phyloP scores from a whole-genome alignment of 2,113 vertebrate genomes.

The Cebus imitator region DNA sequence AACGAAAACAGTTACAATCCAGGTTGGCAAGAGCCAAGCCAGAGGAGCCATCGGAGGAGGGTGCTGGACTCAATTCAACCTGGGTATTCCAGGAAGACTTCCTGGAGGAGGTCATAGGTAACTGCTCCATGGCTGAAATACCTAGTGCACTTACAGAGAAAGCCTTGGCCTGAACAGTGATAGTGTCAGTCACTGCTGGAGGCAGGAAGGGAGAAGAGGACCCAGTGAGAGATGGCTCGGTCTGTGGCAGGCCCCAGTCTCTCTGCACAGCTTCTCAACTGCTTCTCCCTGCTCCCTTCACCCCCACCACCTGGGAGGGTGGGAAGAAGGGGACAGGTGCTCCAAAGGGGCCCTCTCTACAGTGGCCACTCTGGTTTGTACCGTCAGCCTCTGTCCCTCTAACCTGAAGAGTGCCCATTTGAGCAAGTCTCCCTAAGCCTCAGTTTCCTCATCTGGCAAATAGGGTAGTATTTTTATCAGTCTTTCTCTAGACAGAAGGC shows the following conservation, averaged over 20 bases:
- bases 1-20: slow-evolving; percentile 14
- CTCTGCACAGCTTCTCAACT: too few relatives aligned
- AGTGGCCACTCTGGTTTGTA: not conserved
- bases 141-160: not conserved
- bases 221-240: not conserved
- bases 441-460: not conserved
- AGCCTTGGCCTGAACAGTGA: not conserved
- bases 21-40: slow-evolving; percentile 29
- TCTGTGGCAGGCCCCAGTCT: not conserved
- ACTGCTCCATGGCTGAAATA: not conserved
- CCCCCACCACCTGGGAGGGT: not conserved
- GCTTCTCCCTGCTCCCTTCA: not conserved
- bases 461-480: too few relatives aligned
- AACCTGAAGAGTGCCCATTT: not conserved
- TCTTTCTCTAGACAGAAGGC: not conserved
- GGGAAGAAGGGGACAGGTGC: too few relatives aligned
- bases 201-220: not conserved
- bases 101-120: not conserved
- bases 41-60: not conserved
- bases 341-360: not conserved
- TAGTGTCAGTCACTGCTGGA: not conserved
- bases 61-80: not conserved
- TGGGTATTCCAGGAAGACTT: slow-evolving; percentile 26
- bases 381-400: not conserved
- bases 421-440: not conserved